Base-by-base conservation (phyloP, 2,888 invertebrate species). In the Archips crataeganus region DNA sequence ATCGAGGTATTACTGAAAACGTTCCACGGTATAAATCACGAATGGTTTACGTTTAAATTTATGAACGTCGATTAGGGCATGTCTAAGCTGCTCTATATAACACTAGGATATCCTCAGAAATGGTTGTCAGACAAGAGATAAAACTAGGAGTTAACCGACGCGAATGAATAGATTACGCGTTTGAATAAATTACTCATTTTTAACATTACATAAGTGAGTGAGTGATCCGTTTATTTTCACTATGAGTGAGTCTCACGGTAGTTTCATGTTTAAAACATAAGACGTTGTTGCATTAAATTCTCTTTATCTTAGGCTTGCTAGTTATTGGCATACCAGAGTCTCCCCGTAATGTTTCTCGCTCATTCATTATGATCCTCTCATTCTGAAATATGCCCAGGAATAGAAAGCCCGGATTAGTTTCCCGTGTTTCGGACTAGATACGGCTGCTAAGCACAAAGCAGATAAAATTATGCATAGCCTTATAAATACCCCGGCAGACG, bases 1-100 rank as follows among this genome's bases (percentile, higher is more conserved):
- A 73, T 13, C 51, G 42, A 60, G 59, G 45, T 73, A 60, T 69
- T 63, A 70, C 60, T 60, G 51, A 61, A 36, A 60, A 68, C 59
- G 11, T 60, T 69, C 23, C 51, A 54, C 39, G 54, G 23, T n/a
- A n/a, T 9, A 23, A 34, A 47, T 68, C 59, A 11, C 11, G 8
- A 36, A 66, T 57, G 65, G 65, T 57, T 66, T 51, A 45, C 61
- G 36, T 69, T 69, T 69, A 47, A 36, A 69, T 60, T 59, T 59
- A 57, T 39, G 34, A 34, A 59, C 45, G 54, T 42, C 15, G 10
- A 59, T 32, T 67, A 45, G 32, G 39, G 47, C 59, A 47, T 45
- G 47, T 8, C 34, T 34, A 67, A 47, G 15, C 67, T 51, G n/a
- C 13, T 11, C 11, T 62, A 11, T 13, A 34, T 32, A 2, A 34